A percentile compares a stretch with the other conserved stretches of the same genome.
Conservation (phyloP, 2,888 invertebrate genomes). For the Acronicta leporina region DNA sequence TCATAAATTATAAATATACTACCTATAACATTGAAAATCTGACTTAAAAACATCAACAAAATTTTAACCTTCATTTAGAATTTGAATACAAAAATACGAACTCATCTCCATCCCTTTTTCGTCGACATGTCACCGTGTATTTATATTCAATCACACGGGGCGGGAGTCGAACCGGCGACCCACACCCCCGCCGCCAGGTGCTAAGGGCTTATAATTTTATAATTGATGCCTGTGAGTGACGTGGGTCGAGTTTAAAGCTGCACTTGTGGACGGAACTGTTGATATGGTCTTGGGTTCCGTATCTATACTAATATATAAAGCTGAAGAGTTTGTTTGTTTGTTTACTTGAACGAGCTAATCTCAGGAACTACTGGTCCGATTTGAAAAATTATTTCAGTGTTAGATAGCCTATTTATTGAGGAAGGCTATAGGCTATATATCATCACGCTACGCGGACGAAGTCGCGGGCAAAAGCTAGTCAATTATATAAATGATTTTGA, state of each 20-base stretch:
- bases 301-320: not conserved
- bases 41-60: not conserved
- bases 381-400: no score
- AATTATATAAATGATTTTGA: no score
- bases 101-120: slow-evolving; percentile 63
- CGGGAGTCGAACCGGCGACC: slow-evolving; percentile 74
- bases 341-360: no score
- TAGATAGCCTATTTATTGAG: no score
- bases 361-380: no score
- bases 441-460: no score
- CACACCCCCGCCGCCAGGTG: slow-evolving; percentile 75
- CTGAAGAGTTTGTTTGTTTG: no score
- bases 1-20: no score
- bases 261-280: slow-evolving; percentile 24
- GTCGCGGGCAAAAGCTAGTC: no score
- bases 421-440: no score
- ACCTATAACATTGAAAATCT: not conserved
- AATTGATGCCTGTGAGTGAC: slow-evolving; percentile 71
- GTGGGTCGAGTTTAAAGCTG: slow-evolving; percentile 56
- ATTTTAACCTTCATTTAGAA: not conserved
- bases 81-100: not conserved
- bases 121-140: slow-evolving; percentile 72
- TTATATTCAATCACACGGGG: slow-evolving; percentile 78
- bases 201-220: slow-evolving; percentile 69
- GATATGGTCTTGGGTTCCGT: slow-evolving; percentile 20